phyloP scores from a whole-genome alignment of 35 echinoderm and acorn worm genomes.

The Stichopus chloronotus region DNA sequence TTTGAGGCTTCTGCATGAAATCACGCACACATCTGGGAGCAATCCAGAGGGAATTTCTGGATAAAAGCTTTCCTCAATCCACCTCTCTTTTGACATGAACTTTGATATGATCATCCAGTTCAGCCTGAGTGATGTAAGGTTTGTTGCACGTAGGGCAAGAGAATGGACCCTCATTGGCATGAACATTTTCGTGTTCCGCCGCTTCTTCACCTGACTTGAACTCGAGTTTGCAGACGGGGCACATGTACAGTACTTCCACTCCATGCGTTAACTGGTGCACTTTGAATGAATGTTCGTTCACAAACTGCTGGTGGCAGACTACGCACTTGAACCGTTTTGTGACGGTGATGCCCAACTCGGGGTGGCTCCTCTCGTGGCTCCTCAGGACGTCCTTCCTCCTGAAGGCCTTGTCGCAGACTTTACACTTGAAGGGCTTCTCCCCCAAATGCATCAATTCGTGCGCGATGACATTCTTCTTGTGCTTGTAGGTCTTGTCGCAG shows the following conservation, averaged over 20 bases:
- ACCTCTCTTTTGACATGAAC: neutral
- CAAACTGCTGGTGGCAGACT: neutral
- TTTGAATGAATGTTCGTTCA: neutral
- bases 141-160: neutral
- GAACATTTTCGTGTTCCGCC: neutral
- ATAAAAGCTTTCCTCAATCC: neutral
- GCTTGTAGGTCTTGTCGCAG: conserved; percentile 56
- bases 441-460: conserved; percentile 55
- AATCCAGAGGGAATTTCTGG: too few relatives aligned
- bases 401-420: conserved; percentile 36
- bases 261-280: neutral
- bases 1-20: too few relatives aligned
- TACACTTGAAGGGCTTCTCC: conserved; percentile 35
- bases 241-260: neutral
- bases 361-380: conserved; percentile 26
- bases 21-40: too few relatives aligned
- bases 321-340: neutral
- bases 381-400: conserved; percentile 18
- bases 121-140: neutral
- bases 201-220: neutral
- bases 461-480: conserved; percentile 42
- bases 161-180: neutral
- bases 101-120: neutral
- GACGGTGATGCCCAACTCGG: neutral
- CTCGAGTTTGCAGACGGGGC: neutral